Percentiles rank a stretch among this genome's conserved stretches.
These are phyloP conservation scores for Crematogaster levior DNA, from an alignment of 2,888 invertebrate genomes.

Conservation along the genomic window DNA sequence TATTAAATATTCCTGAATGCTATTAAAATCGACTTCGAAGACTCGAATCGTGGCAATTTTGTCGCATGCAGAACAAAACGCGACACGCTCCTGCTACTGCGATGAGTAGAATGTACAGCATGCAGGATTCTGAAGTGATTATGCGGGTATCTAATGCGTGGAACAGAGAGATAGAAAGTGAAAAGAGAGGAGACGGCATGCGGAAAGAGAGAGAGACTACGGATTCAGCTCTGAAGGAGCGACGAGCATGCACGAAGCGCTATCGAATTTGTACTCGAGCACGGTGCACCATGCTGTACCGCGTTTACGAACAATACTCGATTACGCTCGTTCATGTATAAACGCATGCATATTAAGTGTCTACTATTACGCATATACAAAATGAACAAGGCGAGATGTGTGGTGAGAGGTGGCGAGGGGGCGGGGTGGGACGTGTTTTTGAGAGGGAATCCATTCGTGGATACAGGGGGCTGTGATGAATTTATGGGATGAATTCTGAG, in stretches of 20 bases:
- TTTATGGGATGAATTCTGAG: constrained; percentile 46
- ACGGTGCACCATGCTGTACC: constrained; percentile 72
- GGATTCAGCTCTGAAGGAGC: constrained; percentile 65
- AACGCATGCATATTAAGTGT: constrained; percentile 67
- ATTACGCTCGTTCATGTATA: constrained; percentile 50
- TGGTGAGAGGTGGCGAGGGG: constrained; percentile 65
- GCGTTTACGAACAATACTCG: constrained; percentile 54
- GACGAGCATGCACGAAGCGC: constrained; percentile 60
- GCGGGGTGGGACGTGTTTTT: constrained; percentile 9
- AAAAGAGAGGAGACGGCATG: constrained; percentile 63
- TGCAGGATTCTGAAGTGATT: constrained; percentile 72
- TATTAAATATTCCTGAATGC: neutral
- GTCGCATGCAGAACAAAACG: constrained; percentile 65
- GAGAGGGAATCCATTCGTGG: constrained; percentile 29
- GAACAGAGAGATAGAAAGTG: constrained; percentile 49
- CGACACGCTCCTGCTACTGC: constrained; percentile 72
- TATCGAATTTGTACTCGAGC: constrained; percentile 65
- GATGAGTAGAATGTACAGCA: constrained; percentile 59
- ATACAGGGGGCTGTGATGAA: neutral
- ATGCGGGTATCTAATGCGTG: constrained; percentile 72
- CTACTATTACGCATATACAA: constrained; percentile 70
- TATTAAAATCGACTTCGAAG: constrained; percentile 8
- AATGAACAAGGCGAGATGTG: constrained; percentile 76
- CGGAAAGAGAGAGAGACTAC: constrained; percentile 65
- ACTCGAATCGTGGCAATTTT: constrained; percentile 52